Percentiles rank a stretch among this genome's conserved stretches.
Evolutionary conservation across 1,140 invertebrate genomes (phyloP).

Genomic region (Solenopsis fugax): DNA sequence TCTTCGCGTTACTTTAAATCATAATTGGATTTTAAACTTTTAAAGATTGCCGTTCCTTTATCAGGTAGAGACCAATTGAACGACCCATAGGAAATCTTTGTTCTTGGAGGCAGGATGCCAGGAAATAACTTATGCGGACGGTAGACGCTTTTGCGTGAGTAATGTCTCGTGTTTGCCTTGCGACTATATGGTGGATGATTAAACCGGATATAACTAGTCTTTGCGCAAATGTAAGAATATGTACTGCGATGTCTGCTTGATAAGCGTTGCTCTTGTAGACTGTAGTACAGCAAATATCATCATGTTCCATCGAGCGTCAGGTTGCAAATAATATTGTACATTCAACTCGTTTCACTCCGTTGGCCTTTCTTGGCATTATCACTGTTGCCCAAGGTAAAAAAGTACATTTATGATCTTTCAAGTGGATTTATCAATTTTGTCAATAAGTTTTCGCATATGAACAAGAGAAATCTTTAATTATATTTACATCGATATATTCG

Average conservation of each 20-base stretch:
- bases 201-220: slow-evolving; percentile 47
- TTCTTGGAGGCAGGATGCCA: not conserved
- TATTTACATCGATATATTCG: not conserved
- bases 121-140: slow-evolving; percentile 22
- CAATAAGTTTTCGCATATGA: not conserved
- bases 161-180: not conserved
- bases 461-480: not conserved
- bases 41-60: not conserved
- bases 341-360: slow-evolving; percentile 34
- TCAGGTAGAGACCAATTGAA: not conserved
- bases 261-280: slow-evolving; percentile 5
- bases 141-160: not conserved
- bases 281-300: not conserved
- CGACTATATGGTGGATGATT: slow-evolving; percentile 14
- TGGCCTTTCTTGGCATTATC: not conserved
- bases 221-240: slow-evolving; percentile 25
- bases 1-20: not conserved
- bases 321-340: slow-evolving; percentile 5
- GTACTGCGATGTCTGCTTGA: slow-evolving; percentile 40
- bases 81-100: not conserved
- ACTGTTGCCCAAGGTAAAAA: not conserved
- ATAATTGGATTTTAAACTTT: not conserved
- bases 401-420: not conserved
- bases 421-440: not conserved
- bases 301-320: not conserved